phyloP scores from a whole-genome alignment of 2,113 vertebrate genomes.

The Urocynchramus pylzowi region DNA sequence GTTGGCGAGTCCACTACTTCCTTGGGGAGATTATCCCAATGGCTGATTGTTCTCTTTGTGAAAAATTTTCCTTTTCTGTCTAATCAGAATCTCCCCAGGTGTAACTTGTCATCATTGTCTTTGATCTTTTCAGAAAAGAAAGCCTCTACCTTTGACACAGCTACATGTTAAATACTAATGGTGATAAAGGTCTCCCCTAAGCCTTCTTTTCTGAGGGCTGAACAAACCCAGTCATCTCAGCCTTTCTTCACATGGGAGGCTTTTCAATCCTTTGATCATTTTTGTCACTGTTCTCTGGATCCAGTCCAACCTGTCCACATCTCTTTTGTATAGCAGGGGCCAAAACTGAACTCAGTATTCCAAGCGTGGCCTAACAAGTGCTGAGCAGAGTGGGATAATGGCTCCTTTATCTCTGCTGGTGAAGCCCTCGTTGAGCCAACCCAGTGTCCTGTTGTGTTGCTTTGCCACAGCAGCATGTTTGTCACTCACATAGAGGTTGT shows the following conservation, averaged over 20 bases:
- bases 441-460: neutral
- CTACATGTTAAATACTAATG: neutral
- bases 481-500: neutral
- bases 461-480: neutral
- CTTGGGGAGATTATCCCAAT: neutral
- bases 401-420: neutral
- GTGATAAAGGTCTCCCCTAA: neutral
- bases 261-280: neutral
- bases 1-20: neutral
- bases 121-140: neutral
- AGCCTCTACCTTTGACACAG: neutral
- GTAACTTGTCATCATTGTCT: neutral
- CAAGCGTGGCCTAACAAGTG: neutral
- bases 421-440: accelerated
- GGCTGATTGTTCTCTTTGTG: neutral
- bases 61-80: neutral
- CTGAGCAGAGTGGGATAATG: neutral
- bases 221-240: neutral
- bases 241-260: neutral
- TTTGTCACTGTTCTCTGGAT: neutral
- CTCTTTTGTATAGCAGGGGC: neutral
- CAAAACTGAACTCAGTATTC: neutral
- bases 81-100: neutral
- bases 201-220: neutral
- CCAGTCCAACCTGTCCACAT: neutral